A percentile compares a stretch with the other conserved stretches of the same genome.
These are phyloP conservation scores for Xanthorhoe designata DNA, from an alignment of 2,888 invertebrate species.

Conservation along the genomic window DNA sequence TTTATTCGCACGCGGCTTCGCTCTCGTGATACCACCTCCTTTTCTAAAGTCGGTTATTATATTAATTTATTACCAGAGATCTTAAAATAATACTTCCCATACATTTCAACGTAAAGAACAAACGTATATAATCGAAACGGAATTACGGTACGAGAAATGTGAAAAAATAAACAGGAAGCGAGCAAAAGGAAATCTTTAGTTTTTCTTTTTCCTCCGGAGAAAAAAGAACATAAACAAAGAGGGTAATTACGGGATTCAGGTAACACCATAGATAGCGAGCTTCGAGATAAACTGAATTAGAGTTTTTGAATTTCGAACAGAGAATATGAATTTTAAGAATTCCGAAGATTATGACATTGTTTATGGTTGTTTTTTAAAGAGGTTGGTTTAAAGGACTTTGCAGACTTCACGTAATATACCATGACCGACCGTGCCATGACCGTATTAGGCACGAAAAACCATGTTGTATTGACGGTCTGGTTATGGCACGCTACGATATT, in stretches of 20 bases:
- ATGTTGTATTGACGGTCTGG: too few relatives aligned
- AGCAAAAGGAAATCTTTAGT: slow-evolving; percentile 49
- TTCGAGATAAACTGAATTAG: slow-evolving; percentile 41
- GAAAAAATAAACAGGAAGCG: slow-evolving; percentile 43
- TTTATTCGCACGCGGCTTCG: too few relatives aligned
- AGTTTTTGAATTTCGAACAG: slow-evolving; percentile 20
- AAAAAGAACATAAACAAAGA: slow-evolving; percentile 52
- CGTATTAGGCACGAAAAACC: too few relatives aligned
- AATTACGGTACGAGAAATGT: slow-evolving; percentile 33
- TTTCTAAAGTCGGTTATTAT: too few relatives aligned
- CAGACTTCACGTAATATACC: too few relatives aligned
- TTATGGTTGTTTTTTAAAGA: background rate
- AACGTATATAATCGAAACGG: slow-evolving; percentile 39
- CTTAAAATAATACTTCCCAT: too few relatives aligned
- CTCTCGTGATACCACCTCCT: too few relatives aligned
- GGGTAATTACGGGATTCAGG: slow-evolving; percentile 51
- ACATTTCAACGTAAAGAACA: slow-evolving; percentile 15
- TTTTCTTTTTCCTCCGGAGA: slow-evolving; percentile 46
- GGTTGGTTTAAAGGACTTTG: too few relatives aligned
- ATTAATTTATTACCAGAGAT: too few relatives aligned
- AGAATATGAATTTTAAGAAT: too few relatives aligned
- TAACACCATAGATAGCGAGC: slow-evolving; percentile 36
- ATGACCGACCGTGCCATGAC: too few relatives aligned
- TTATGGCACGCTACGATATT: too few relatives aligned
- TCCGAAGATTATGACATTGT: slow-evolving; percentile 15